Evolutionary conservation across 2,797 vertebrate genomes (phyloP).

Genomic region (Simalia tracyae): DNA sequence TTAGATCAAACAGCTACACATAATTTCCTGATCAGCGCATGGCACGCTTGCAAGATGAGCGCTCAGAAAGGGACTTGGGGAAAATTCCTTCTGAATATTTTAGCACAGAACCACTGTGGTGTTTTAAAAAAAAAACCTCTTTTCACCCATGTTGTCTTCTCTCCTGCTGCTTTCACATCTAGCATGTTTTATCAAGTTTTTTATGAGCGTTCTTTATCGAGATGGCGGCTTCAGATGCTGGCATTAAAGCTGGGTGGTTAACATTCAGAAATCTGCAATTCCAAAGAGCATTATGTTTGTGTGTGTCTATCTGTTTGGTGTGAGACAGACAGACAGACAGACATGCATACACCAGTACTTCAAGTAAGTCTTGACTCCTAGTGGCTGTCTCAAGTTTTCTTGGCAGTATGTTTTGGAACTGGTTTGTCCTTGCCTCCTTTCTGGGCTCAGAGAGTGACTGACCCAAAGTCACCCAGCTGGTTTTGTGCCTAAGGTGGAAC

Average conservation of each 20-base stretch:
- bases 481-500: not conserved
- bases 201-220: not conserved
- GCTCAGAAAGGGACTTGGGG: not conserved
- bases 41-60: not conserved
- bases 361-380: not conserved
- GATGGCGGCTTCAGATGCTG: not conserved
- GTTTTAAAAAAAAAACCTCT: not conserved
- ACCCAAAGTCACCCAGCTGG: not conserved
- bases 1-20: conserved; percentile 32
- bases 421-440: not conserved
- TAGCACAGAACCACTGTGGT: rapidly evolving
- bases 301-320: not conserved
- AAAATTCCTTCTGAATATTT: not conserved
- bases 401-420: not conserved
- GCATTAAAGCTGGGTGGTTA: not conserved
- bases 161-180: not conserved
- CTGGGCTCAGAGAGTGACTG: not conserved
- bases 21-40: conserved; percentile 10
- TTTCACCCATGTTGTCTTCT: not conserved
- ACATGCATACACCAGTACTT: not conserved
- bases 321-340: not conserved
- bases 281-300: not conserved
- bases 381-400: not conserved
- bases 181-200: not conserved
- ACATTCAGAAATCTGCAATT: not conserved